These are phyloP conservation scores for Mayetiola destructor DNA, from an alignment of 2,888 invertebrate genomes.

Conservation along the genomic window DNA sequence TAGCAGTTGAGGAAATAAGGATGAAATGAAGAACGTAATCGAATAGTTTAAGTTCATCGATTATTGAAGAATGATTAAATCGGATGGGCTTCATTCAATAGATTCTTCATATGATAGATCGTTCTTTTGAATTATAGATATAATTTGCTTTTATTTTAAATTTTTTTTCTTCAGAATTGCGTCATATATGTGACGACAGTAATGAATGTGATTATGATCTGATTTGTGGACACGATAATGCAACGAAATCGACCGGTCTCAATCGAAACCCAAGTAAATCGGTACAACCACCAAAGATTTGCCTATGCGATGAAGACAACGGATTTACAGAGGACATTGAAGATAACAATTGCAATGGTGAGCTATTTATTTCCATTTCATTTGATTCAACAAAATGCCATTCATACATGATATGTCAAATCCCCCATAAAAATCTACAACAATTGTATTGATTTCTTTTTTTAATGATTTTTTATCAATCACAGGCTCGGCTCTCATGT, in stretches of 20 bases:
- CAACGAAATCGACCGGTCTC: conserved; percentile 35
- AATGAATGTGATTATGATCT: conserved; percentile 50
- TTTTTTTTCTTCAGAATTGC: conserved; percentile 25
- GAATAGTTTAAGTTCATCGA: neutral
- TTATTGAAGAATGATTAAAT: neutral
- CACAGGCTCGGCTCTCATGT: conserved; percentile 24
- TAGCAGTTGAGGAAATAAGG: neutral
- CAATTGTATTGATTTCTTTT: neutral
- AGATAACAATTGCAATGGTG: conserved; percentile 48
- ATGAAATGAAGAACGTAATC: neutral
- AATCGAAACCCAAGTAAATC: conserved; percentile 26
- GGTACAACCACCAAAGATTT: conserved; percentile 40
- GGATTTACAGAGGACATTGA: conserved; percentile 45
- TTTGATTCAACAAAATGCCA: neutral
- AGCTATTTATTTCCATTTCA: neutral
- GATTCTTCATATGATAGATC: neutral
- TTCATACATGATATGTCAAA: neutral
- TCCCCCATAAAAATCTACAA: neutral
- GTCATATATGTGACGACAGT: conserved; percentile 43
- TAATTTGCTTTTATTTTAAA: neutral
- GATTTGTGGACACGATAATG: conserved; percentile 43
- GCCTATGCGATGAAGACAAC: conserved; percentile 44
- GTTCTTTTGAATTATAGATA: neutral
- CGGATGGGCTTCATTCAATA: neutral
- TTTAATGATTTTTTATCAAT: neutral